Conservation (phyloP, 2,113 vertebrate species). For the Pterocles gutturalis region DNA sequence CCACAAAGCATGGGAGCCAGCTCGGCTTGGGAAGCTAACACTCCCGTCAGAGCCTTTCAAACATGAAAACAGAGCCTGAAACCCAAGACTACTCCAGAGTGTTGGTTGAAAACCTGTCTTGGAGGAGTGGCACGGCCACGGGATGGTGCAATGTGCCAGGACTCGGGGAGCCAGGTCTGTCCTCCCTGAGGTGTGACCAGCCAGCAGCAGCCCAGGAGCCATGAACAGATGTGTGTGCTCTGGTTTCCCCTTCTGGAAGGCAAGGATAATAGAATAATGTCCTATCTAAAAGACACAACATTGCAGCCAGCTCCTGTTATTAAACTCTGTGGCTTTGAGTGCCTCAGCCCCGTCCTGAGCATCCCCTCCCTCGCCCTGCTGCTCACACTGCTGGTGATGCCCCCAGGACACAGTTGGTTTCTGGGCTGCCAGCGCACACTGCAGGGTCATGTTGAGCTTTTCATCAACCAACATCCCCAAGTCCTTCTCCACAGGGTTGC, state of each 20-base stretch:
- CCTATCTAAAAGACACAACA: not conserved
- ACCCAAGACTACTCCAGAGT: not conserved
- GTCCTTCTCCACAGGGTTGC: too few relatives aligned
- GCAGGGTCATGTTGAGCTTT: too few relatives aligned
- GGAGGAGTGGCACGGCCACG: rapidly evolving
- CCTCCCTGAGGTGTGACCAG: too few relatives aligned
- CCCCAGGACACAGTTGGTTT: too few relatives aligned
- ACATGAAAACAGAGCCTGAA: not conserved
- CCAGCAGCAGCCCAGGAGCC: not conserved
- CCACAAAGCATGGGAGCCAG: not conserved
- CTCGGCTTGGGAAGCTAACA: not conserved
- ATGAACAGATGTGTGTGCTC: too few relatives aligned
- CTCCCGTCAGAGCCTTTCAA: not conserved
- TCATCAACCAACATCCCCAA: too few relatives aligned
- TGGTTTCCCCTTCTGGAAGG: not conserved
- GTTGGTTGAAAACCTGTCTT: not conserved
- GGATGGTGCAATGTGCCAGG: not conserved
- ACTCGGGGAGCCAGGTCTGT: not conserved
- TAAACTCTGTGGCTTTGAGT: not conserved
- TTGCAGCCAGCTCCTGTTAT: not conserved
- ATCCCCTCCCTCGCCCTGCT: not conserved
- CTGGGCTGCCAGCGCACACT: too few relatives aligned
- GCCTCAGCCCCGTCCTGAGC: not conserved
- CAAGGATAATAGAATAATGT: not conserved
- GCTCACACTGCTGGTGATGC: too few relatives aligned